Percentiles rank a stretch among this genome's conserved stretches.
Conservation (phyloP, 2,888 invertebrate genomes). For the Hypselothyrea guttata region DNA sequence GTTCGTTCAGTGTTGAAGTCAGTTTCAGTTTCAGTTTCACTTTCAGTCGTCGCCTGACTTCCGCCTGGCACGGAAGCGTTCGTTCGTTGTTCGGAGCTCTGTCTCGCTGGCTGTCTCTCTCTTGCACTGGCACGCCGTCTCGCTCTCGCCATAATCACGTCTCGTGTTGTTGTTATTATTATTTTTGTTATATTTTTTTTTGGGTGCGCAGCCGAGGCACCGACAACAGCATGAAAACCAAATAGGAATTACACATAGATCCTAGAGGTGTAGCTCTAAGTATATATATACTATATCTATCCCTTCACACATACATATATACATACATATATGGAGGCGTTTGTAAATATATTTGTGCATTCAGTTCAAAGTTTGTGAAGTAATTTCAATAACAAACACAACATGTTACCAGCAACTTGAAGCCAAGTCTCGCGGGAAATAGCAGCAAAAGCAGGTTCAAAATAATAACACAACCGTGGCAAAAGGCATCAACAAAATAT, state of each 20-base stretch:
- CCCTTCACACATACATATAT: not conserved
- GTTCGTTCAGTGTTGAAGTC: slow-evolving; percentile 40
- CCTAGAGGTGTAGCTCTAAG: not conserved
- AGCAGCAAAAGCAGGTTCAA: slow-evolving; percentile 12
- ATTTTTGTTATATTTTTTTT: slow-evolving; percentile 10
- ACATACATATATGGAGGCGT: not conserved
- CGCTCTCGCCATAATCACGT: slow-evolving; percentile 29
- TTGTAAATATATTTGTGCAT: not conserved
- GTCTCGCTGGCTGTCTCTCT: slow-evolving; percentile 22
- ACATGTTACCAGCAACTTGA: slow-evolving; percentile 19
- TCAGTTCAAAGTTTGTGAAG: slow-evolving; percentile 22
- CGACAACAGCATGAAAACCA: slow-evolving; percentile 22
- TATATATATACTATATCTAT: not conserved
- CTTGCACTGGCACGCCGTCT: no score
- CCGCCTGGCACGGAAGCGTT: slow-evolving; percentile 74
- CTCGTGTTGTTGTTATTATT: slow-evolving; percentile 23
- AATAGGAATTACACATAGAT: not conserved
- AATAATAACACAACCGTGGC: not conserved
- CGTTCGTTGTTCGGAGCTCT: slow-evolving; percentile 45
- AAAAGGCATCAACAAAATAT: slow-evolving; percentile 13
- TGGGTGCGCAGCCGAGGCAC: slow-evolving; percentile 16
- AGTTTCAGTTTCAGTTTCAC: slow-evolving; percentile 46
- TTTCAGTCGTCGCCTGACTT: slow-evolving; percentile 74
- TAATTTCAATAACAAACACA: slow-evolving; percentile 22
- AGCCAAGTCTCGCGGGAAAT: slow-evolving; percentile 31